phyloP scores from a whole-genome alignment of 1,140 invertebrate genomes.

The Brachionus rotundiformis region DNA sequence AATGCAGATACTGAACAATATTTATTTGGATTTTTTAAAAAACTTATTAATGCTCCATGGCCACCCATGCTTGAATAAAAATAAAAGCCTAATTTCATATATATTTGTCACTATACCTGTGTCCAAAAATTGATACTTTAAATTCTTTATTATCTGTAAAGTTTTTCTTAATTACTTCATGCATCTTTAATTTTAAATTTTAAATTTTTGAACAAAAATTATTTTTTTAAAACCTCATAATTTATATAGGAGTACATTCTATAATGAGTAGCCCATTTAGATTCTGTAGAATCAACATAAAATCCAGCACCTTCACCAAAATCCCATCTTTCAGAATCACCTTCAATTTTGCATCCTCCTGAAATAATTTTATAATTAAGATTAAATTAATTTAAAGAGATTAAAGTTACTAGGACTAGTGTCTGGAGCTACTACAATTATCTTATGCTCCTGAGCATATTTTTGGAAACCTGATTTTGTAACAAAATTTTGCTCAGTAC shows the following conservation, averaged over 20 bases:
- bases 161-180: constrained; percentile 76
- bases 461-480: constrained; percentile 89
- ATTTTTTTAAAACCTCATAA: constrained; percentile 73
- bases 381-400: too few species aligned
- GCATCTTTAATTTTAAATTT: constrained; percentile 61
- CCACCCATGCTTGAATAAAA: constrained; percentile 82
- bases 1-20: constrained; percentile 93
- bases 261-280: constrained; percentile 90
- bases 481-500: constrained; percentile 93
- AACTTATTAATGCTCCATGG: constrained; percentile 88
- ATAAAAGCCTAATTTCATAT: not conserved
- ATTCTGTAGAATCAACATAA: constrained; percentile 86
- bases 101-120: constrained; percentile 63
- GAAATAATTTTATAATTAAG: too few species aligned
- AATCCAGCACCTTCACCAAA: constrained; percentile 93
- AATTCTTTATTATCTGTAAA: constrained; percentile 65
- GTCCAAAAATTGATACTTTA: constrained; percentile 76
- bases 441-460: constrained; percentile 76
- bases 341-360: constrained; percentile 81
- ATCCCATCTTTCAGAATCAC: constrained; percentile 83
- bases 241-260: constrained; percentile 96
- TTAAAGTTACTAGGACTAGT: constrained; percentile 81
- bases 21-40: constrained; percentile 83
- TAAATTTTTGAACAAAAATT: too few species aligned
- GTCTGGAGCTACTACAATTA: constrained; percentile 87